Conservation (phyloP, 2,113 vertebrate genomes). For the Epinephelus moara region DNA sequence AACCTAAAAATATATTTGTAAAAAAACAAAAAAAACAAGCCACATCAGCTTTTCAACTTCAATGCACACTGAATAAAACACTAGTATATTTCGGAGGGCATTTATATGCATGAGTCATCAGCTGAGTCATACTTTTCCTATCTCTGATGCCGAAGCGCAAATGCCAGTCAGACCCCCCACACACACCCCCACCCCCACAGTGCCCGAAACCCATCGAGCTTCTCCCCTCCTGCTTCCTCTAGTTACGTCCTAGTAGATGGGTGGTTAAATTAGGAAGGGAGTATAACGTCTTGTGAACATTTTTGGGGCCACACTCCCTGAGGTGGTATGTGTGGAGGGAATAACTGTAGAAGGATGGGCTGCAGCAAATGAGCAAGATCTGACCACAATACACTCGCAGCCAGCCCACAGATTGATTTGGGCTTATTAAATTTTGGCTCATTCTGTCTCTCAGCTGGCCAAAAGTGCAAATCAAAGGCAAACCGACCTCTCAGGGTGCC, state of each 20-base stretch:
- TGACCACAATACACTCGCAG: slow-evolving; percentile 38
- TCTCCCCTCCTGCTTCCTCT: neutral
- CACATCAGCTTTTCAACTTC: slow-evolving; percentile 38
- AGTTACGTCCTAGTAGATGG: neutral
- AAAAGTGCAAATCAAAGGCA: slow-evolving; percentile 61
- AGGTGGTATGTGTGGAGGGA: slow-evolving; percentile 28
- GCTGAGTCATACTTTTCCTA: slow-evolving; percentile 65
- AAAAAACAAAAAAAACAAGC: neutral
- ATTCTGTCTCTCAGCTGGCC: slow-evolving; percentile 40
- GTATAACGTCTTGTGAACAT: slow-evolving; percentile 15
- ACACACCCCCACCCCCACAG: neutral
- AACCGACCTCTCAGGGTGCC: slow-evolving; percentile 31
- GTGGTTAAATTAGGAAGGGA: neutral
- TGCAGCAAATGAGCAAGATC: slow-evolving; percentile 42
- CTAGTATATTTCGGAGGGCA: slow-evolving; percentile 48
- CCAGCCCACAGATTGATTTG: slow-evolving; percentile 59
- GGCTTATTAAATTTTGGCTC: slow-evolving; percentile 63
- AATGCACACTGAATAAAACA: slow-evolving; percentile 58
- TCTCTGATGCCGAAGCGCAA: slow-evolving; percentile 46
- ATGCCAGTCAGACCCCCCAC: slow-evolving; percentile 13
- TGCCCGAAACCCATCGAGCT: neutral
- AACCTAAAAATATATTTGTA: slow-evolving; percentile 3
- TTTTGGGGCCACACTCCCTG: slow-evolving; percentile 18
- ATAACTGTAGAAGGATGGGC: slow-evolving; percentile 9
- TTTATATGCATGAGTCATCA: slow-evolving; percentile 63